Base-by-base conservation (phyloP, 2,113 vertebrate genomes). In the Syngnathoides biaculeatus region DNA sequence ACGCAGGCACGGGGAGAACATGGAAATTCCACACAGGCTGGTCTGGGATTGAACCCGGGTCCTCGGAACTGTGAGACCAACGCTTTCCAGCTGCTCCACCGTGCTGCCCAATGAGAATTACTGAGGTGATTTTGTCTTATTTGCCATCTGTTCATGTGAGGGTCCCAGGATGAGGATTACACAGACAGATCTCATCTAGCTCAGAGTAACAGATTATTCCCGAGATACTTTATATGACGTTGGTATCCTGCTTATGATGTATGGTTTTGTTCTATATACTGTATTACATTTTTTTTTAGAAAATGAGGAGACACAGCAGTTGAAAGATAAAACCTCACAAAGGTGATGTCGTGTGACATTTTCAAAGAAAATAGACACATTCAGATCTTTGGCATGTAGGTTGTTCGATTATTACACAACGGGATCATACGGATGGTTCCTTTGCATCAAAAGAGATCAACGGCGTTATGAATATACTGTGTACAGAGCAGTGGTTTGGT, bases 131-230 rank as follows among this genome's bases (percentile, higher is more conserved):
- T 87, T 79, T 82, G 70, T 87, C 81, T 84, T 80, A 79, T 79
- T 80, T 83, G 72, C 89, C 89, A 90, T 90, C 89, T 90, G 89
- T 56, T 88, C 84, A 73, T 80, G 69, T 79, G 75, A 86, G 71
- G 75, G 75, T 79, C 57, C 75, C 79, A 84, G 83, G 83, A 74
- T 76, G 77, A 73, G 86, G 88, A 89, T 90, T 89, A 89, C 71
- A 78, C 75, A 62, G 71, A 40, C 50, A 69, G 73, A 68, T 79
- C 67, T 90, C 89, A 89, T 90, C 88, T 84, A 68, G 38, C 62
- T 38, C 74, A 56, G 58, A 77, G 76, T 76, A 71, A 50, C 71
- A 81, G 89, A 88, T 89, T 88, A 90, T 80, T 82, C 60, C 80
- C 57, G 61, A 78, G 69, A 81, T 80, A 75, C 69, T 85, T 78